Evolutionary conservation across 2,797 vertebrate species (phyloP).

Genomic region (Lagocephalus sceleratus): DNA sequence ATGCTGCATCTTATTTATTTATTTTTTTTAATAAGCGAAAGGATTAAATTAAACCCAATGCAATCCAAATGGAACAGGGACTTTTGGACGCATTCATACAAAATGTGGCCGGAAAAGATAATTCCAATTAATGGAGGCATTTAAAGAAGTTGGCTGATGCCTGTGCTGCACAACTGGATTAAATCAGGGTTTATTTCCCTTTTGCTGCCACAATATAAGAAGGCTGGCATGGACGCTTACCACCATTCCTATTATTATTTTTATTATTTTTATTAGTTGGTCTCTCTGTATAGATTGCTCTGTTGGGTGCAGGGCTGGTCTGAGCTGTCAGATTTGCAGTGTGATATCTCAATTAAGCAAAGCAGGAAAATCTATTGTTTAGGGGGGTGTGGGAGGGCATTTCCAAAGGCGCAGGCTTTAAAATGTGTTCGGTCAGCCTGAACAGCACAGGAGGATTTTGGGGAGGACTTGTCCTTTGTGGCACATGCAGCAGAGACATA

Average conservation of each 20-base stretch:
- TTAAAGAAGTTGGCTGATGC: conserved; percentile 75
- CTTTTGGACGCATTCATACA: conserved; percentile 76
- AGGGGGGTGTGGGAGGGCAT: conserved; percentile 71
- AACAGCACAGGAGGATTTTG: conserved; percentile 77
- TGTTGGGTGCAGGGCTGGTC: conserved; percentile 43
- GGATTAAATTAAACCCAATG: conserved; percentile 80
- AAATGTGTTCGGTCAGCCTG: conserved; percentile 79
- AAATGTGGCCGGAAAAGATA: conserved; percentile 83
- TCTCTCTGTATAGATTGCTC: conserved; percentile 24
- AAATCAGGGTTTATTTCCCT: conserved; percentile 39
- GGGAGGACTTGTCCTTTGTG: conserved; percentile 78
- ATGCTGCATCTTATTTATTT: conserved; percentile 74
- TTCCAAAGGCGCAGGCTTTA: conserved; percentile 69
- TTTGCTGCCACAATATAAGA: conserved; percentile 38
- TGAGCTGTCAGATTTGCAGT: conserved; percentile 75
- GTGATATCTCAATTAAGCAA: conserved; percentile 83
- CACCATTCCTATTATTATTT: conserved; percentile 8
- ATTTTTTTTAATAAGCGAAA: conserved; percentile 72
- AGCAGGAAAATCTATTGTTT: conserved; percentile 73
- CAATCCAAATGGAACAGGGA: conserved; percentile 78
- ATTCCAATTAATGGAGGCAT: conserved; percentile 79
- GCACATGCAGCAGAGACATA: conserved; percentile 80
- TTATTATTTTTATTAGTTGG: conserved; percentile 16
- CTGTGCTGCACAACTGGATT: conserved; percentile 66
- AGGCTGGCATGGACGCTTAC: conserved; percentile 37